Conservation (phyloP, 2,888 invertebrate genomes). For the Torymus tubicola region DNA sequence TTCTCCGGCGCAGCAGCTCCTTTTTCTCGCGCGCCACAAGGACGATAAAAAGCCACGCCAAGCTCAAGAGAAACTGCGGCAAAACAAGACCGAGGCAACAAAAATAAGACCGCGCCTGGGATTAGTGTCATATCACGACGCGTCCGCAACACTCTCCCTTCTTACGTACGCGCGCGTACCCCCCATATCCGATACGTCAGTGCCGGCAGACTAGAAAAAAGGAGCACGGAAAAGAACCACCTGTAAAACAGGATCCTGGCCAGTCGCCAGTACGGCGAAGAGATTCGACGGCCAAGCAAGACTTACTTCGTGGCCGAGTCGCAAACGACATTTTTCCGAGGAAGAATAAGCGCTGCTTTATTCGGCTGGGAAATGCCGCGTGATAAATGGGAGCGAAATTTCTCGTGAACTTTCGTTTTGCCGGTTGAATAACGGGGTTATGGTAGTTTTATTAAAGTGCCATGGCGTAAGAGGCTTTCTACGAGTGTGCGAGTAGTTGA, state of each 20-base stretch:
- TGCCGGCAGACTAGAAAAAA: background rate
- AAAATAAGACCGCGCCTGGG: no score
- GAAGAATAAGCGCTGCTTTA: slow-evolving; percentile 11
- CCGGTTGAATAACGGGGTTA: background rate
- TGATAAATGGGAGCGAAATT: slow-evolving; percentile 29
- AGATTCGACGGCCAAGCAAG: slow-evolving; percentile 8
- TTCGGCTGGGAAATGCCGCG: slow-evolving; percentile 6
- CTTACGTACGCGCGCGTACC: no score
- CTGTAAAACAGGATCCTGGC: slow-evolving; percentile 48
- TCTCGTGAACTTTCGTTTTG: slow-evolving; percentile 7
- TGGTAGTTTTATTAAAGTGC: no score
- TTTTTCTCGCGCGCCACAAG: background rate
- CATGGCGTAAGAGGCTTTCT: no score
- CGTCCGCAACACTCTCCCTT: no score
- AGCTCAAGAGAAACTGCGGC: no score
- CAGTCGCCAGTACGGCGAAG: slow-evolving; percentile 24
- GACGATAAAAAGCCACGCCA: background rate
- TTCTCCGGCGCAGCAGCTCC: background rate
- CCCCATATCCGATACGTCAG: background rate
- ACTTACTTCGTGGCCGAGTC: slow-evolving; percentile 6
- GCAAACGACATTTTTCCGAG: slow-evolving; percentile 34
- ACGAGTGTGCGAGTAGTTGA: no score
- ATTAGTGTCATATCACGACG: no score
- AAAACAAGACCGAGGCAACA: no score
- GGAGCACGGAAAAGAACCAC: slow-evolving; percentile 39